These are phyloP conservation scores for Cephus pygmeus DNA, from an alignment of 2,888 invertebrate species.

Conservation along the genomic window DNA sequence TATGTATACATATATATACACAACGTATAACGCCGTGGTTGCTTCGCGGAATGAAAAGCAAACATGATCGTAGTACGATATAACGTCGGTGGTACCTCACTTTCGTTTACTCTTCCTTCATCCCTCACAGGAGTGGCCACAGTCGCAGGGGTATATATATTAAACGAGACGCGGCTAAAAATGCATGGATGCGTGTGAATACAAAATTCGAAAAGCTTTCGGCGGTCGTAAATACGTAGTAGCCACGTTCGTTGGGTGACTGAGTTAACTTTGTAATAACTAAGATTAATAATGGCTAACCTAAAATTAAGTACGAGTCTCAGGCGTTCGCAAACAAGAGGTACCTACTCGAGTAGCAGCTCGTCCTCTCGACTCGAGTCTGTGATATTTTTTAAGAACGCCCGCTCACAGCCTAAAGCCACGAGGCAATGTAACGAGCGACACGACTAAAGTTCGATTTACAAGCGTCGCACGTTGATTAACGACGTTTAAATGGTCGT, in stretches of 20 bases:
- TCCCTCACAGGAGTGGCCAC: neutral
- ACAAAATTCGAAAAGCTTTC: neutral
- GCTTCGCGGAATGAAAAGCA: neutral
- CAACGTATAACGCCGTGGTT: neutral
- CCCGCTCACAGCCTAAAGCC: neutral
- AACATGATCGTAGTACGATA: neutral
- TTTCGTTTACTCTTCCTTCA: neutral
- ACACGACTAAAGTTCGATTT: neutral
- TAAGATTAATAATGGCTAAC: neutral
- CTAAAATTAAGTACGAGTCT: neutral
- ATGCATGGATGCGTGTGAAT: neutral
- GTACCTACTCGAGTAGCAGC: too few species aligned
- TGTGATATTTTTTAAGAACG: neutral
- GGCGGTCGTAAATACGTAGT: too few species aligned
- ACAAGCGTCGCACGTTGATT: neutral
- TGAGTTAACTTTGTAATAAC: neutral
- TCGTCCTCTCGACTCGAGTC: neutral
- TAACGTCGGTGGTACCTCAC: neutral
- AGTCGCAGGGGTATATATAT: neutral
- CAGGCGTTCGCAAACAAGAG: neutral
- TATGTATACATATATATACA: neutral
- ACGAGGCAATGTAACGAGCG: neutral
- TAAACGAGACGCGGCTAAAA: neutral
- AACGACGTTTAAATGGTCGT: neutral
- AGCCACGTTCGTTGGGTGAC: too few species aligned